A percentile compares a stretch with the other conserved stretches of the same genome.
Evolutionary conservation across 2,113 vertebrate species (phyloP).

Genomic region (Eublepharis macularius): DNA sequence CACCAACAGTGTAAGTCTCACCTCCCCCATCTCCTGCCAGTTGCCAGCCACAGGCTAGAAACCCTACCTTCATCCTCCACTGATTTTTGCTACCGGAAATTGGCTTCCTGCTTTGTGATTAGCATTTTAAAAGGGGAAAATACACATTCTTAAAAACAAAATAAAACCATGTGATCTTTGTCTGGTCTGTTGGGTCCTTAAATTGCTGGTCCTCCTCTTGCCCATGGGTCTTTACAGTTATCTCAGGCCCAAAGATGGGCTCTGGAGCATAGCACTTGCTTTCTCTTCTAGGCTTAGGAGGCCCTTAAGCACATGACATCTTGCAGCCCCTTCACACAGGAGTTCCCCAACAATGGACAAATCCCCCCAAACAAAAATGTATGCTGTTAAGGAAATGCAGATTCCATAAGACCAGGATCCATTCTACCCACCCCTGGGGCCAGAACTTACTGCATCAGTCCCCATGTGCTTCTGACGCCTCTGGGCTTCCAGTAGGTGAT

Average conservation of each 20-base stretch:
- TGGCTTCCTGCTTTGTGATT: no score
- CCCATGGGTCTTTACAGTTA: neutral
- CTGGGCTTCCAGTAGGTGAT: constrained; percentile 53
- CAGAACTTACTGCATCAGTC: constrained; percentile 7
- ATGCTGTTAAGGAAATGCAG: neutral
- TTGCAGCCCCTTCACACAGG: neutral
- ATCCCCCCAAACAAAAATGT: neutral
- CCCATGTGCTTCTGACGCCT: constrained; percentile 41
- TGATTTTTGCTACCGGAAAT: no score
- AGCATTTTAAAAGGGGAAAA: no score
- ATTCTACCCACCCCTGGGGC: accelerated
- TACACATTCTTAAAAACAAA: no score
- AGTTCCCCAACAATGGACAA: neutral
- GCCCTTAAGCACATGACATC: neutral
- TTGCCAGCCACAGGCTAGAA: no score
- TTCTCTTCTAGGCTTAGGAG: neutral
- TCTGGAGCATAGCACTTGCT: neutral
- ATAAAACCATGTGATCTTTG: no score
- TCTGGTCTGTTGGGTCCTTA: neutral
- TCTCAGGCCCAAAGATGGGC: no score
- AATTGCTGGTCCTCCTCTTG: neutral
- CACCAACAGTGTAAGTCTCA: no score
- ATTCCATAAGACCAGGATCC: neutral
- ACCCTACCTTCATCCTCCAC: no score
- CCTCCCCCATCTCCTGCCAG: no score